Evolutionary conservation across 2,888 invertebrate species (phyloP).

Genomic region (Sarcophaga carnaria): DNA sequence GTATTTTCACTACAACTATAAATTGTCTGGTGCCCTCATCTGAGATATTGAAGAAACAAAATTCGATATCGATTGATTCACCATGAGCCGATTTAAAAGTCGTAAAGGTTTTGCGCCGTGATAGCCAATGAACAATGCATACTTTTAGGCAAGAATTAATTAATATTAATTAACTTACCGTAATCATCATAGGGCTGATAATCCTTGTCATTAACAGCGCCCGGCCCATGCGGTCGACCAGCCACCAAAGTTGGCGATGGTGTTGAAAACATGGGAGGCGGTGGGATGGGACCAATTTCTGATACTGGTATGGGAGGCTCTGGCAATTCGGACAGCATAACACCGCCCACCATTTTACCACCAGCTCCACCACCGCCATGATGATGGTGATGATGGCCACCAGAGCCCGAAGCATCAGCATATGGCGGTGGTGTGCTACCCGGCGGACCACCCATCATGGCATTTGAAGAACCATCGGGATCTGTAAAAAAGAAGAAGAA

Average conservation of each 20-base stretch:
- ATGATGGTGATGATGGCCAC: conserved; percentile 76
- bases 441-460: conserved; percentile 79
- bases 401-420: conserved; percentile 75
- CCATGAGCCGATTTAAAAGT: not conserved
- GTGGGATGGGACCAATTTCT: conserved; percentile 96
- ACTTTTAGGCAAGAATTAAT: not conserved
- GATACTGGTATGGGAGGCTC: conserved; percentile 96
- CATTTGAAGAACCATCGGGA: conserved; percentile 83
- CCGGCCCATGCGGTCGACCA: conserved; percentile 83
- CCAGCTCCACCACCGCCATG: conserved; percentile 75
- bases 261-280: conserved; percentile 97
- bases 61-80: too few species aligned
- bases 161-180: conserved; percentile 81
- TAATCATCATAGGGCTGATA: conserved; percentile 86
- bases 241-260: conserved; percentile 88
- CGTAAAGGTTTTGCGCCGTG: not conserved
- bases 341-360: conserved; percentile 82
- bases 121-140: not conserved
- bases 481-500: conserved; percentile 79
- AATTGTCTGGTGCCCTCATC: too few species aligned
- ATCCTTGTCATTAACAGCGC: conserved; percentile 81
- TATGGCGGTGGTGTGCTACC: conserved; percentile 81
- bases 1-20: too few species aligned
- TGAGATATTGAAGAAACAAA: too few species aligned
- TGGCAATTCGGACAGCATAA: conserved; percentile 92